Base-by-base conservation (phyloP, 2,113 vertebrate species). In the Burhinus bistriatus region DNA sequence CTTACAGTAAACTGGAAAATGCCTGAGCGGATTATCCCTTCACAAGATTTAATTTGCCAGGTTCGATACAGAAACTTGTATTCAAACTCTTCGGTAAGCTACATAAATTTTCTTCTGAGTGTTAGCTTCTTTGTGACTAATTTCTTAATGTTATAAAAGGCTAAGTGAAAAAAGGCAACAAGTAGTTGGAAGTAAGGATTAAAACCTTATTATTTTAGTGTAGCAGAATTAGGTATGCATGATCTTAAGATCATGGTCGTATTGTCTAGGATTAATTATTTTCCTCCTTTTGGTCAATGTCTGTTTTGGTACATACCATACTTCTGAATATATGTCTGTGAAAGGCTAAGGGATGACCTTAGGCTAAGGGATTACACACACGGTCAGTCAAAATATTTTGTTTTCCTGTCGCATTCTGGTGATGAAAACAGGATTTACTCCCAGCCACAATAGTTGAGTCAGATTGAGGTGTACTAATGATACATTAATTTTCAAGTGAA, bases 1-100 rank as follows among this genome's bases (percentile, higher is more conserved):
- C 84, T 98, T 84, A 89, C 40, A n/a, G 77, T 98, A 89, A 65
- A 65, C 19, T 98, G 98, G 98, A 36, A 23, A 69, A 96, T 73
- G 57, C 94, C 86, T n/a, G 11, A n/a, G 32, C 52, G 84, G 23
- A 44, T 90, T 42, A 42, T 86, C 26, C 7, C 4, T 51, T 25
- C 10, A 9, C 14, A 54, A 16, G 2, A 1, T 45, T 9, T 95
- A 38, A 77, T 15, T 8, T 98, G 96, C 59, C 58, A 32, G 8
- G 32, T 98, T 95, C 94, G 54, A 18, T 98, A 97, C 84, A 97
- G 82, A 94, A 93, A 89, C n/a, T 54, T 95, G 17, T 93, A 95
- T 80, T 96, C 94, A 80, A 81, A 90, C 69, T 22, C 51, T 25
- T 97, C 75, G 36, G 98, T 98, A 97, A 98, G 97, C 84, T 94